Conservation (phyloP, 1,140 invertebrate genomes). For the Gonioctena quinquepunctata region DNA sequence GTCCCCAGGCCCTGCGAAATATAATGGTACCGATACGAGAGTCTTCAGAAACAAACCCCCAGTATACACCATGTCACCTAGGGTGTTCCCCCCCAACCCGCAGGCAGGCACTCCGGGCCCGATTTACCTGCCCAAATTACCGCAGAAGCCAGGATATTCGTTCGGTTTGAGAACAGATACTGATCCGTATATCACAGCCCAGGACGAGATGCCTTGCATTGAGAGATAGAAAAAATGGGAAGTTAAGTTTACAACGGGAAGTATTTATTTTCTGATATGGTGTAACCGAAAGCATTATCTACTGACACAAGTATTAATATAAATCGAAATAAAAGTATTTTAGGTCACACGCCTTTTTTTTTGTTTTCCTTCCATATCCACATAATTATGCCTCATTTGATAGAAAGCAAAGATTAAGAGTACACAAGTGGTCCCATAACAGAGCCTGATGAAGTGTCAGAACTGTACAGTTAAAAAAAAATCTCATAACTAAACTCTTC, state of each 20-base stretch:
- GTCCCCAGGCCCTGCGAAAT: conserved; percentile 65
- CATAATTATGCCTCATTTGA: no score
- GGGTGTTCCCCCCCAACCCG: conserved; percentile 22
- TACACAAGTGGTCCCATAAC: no score
- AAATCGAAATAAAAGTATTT: neutral
- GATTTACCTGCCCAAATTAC: conserved; percentile 52
- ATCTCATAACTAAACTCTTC: no score
- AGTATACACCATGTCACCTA: conserved; percentile 53
- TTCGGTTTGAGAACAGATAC: conserved; percentile 42
- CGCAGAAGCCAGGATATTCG: conserved; percentile 42
- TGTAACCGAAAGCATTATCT: neutral
- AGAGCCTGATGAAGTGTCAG: no score
- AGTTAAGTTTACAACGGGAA: neutral
- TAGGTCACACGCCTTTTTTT: neutral
- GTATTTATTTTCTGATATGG: neutral
- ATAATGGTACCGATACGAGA: conserved; percentile 50
- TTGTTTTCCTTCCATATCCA: no score
- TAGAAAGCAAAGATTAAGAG: no score
- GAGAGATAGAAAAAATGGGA: conserved; percentile 11
- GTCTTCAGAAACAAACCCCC: conserved; percentile 49
- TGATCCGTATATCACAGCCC: conserved; percentile 48
- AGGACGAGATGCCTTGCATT: conserved; percentile 46
- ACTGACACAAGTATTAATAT: neutral
- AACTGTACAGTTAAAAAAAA: no score
- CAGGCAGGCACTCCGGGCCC: conserved; percentile 54